Evolutionary conservation across 2,888 invertebrate genomes (phyloP).

Genomic region (Zelleria hepariella): DNA sequence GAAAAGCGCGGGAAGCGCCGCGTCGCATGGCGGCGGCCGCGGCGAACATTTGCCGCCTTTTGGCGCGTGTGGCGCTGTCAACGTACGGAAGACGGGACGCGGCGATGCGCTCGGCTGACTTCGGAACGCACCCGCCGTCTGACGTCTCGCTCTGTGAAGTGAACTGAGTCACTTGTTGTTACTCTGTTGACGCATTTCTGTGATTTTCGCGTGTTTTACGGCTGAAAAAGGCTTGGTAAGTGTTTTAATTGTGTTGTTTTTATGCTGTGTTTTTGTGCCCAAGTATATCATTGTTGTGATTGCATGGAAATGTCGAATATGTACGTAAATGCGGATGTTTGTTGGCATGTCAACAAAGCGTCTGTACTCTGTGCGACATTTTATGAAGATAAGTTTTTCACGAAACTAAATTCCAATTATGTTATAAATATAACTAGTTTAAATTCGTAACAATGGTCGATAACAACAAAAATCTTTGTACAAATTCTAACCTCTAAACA

Average conservation of each 20-base stretch:
- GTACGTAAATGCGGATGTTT: slow-evolving; percentile 2
- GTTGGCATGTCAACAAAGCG: slow-evolving; percentile 18
- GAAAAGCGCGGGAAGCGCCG: slow-evolving; percentile 14
- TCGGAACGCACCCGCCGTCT: slow-evolving; percentile 37
- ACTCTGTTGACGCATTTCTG: slow-evolving; percentile 18
- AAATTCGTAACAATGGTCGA: too few species aligned
- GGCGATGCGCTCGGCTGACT: slow-evolving; percentile 44
- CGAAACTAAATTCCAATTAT: too few species aligned
- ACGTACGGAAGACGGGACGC: slow-evolving; percentile 32
- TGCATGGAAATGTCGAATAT: slow-evolving; percentile 2
- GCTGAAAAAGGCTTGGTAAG: slow-evolving; percentile 33
- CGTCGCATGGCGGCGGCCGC: slow-evolving; percentile 29
- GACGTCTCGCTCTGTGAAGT: slow-evolving; percentile 25
- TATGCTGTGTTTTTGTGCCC: background rate
- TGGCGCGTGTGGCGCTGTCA: slow-evolving; percentile 48
- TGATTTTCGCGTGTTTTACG: slow-evolving; percentile 20
- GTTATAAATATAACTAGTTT: too few species aligned
- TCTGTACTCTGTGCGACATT: slow-evolving; percentile 21
- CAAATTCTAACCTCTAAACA: too few species aligned
- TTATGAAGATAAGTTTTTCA: too few species aligned
- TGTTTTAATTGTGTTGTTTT: slow-evolving; percentile 10
- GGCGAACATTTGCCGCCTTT: slow-evolving; percentile 43
- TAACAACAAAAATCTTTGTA: too few species aligned
- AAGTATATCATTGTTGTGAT: background rate
- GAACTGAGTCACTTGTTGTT: slow-evolving; percentile 52